These are phyloP conservation scores for Crossoptilon crossoptilon DNA, from an alignment of 2,797 vertebrate genomes.

Conservation along the genomic window DNA sequence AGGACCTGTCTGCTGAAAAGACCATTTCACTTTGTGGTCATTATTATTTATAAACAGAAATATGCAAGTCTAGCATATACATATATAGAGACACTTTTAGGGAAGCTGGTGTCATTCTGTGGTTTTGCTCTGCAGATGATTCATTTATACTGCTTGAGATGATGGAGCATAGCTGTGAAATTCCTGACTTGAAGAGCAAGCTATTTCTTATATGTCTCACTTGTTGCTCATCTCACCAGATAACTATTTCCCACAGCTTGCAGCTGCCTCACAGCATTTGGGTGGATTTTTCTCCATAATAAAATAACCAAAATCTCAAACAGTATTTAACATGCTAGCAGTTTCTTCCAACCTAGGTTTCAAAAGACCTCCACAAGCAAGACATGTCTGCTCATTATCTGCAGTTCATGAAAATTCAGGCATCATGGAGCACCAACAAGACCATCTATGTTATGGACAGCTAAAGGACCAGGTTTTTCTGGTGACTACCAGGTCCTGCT, in stretches of 20 bases:
- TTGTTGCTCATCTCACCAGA: conserved; percentile 2
- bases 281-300: neutral
- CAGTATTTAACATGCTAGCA: neutral
- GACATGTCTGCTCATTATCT: neutral
- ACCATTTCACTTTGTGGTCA: neutral
- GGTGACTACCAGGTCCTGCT: neutral
- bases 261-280: neutral
- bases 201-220: conserved; percentile 31
- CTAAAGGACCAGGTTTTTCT: neutral
- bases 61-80: conserved; percentile 41
- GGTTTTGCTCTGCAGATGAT: conserved; percentile 36
- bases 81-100: neutral
- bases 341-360: neutral
- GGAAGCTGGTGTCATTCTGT: conserved; percentile 56
- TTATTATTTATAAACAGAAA: conserved; percentile 68
- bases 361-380: neutral
- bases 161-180: conserved; percentile 21
- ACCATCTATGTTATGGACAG: neutral
- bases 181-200: conserved; percentile 42
- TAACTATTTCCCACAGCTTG: neutral
- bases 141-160: conserved; percentile 22
- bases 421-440: neutral
- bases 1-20: conserved; percentile 24
- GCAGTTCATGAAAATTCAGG: neutral
- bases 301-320: neutral